Evolutionary conservation across 1,140 invertebrate species (phyloP), one percentile per base, ranked within the genome.

Genomic region (Tetramorium simillimum): DNA sequence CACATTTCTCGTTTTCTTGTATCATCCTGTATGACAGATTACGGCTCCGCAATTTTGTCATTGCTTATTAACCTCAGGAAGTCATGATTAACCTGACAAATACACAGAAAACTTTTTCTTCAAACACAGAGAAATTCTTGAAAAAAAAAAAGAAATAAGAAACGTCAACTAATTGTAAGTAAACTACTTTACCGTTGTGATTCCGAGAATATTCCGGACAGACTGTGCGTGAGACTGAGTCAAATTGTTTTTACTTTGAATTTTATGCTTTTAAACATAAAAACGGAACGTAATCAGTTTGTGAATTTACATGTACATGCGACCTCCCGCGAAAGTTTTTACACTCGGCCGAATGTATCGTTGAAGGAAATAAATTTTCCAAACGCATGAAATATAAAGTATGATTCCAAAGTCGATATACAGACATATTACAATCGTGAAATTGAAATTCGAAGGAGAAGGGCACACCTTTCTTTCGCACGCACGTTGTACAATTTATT

Each of bases 1-100:
- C 80, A 37, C 67, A 73, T 82, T 58, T 82, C 51, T 58, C 78
- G 51, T 81, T 81, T n/a, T 18, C 18, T 40, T 51, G 12, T 43
- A 82, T 82, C 67, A 82, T 73, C 16, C 24, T 14, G n/a, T 18
- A 56, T 58, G 49, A 72, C 67, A 60, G 67, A 56, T 46, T 43
- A 72, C 67, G 51, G 16, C 37, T 72, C 67, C 4, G 78, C 65
- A 60, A 84, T 84, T 75, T 75, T 62, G 14, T 37, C 24, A 24
- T 24, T 33, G 40, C 18, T 43, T 33, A 46, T 84, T 60, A 58
- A 82, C 40, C 56, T 43, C 10, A 21, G 33, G n/a, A 67, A 67
- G n/a, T 43, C 10, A 43, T 37, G n/a, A 43, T 67, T 43, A 3
- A 67, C 21, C 10, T 14, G 37, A n/a, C 16, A 63, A 4, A 67